Conservation (phyloP, 2,113 vertebrate genomes). For the Eubucco bourcierii region DNA sequence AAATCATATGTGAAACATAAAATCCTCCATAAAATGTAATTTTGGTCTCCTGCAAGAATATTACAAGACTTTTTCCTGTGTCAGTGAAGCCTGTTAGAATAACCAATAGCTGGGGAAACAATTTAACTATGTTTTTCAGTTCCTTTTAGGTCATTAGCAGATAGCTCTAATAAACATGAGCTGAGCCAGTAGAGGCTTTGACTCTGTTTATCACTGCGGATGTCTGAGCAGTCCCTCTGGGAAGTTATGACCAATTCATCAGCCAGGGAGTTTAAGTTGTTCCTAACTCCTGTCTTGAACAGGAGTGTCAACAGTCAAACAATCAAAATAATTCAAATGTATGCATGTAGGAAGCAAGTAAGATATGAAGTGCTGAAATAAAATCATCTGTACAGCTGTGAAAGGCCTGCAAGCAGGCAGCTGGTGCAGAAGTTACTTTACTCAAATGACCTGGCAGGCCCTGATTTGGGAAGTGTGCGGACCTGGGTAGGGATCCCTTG, state of each 20-base stretch:
- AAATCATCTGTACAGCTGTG: not conserved
- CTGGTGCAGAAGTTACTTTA: not conserved
- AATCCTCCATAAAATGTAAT: slow-evolving; percentile 41
- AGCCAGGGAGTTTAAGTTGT: slow-evolving; percentile 31
- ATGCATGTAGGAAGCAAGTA: not conserved
- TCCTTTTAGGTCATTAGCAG: slow-evolving; percentile 64
- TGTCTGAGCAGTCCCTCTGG: slow-evolving; percentile 34
- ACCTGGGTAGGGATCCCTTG: not conserved
- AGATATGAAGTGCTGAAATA: not conserved
- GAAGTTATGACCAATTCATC: slow-evolving; percentile 32
- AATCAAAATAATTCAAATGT: not conserved
- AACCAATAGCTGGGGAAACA: slow-evolving; percentile 45
- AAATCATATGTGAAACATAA: slow-evolving; percentile 43
- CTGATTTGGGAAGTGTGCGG: not conserved
- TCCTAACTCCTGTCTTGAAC: slow-evolving; percentile 8
- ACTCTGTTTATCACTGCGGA: slow-evolving; percentile 37
- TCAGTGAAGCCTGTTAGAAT: not conserved
- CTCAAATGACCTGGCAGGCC: not conserved
- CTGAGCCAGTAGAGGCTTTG: slow-evolving; percentile 48
- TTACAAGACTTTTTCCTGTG: slow-evolving; percentile 25
- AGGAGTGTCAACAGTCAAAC: not conserved
- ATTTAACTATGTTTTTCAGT: slow-evolving; percentile 31
- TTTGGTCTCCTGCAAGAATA: slow-evolving; percentile 37
- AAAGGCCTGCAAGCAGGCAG: not conserved
- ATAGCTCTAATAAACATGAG: slow-evolving; percentile 63